These are phyloP conservation scores for Tridacna gigas DNA, from an alignment of 2,888 invertebrate species.

Conservation along the genomic window DNA sequence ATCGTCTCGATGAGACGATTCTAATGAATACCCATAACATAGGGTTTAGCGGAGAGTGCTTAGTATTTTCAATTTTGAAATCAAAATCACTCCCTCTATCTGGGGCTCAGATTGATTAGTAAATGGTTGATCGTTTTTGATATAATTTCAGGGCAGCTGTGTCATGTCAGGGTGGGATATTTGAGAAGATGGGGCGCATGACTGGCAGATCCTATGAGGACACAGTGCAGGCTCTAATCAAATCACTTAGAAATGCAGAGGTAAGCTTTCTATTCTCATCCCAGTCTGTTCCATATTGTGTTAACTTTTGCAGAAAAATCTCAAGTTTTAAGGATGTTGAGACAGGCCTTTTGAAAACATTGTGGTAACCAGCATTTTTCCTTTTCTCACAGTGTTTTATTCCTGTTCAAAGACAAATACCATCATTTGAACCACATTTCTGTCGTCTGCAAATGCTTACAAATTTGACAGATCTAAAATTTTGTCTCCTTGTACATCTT, in stretches of 20 bases:
- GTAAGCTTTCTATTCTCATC: neutral
- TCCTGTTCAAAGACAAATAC: too few species aligned
- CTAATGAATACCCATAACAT: neutral
- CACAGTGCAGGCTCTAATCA: slow-evolving; percentile 95
- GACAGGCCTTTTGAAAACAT: too few species aligned
- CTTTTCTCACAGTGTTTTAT: too few species aligned
- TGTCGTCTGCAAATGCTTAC: too few species aligned
- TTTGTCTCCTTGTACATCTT: too few species aligned
- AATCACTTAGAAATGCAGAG: slow-evolving; percentile 93
- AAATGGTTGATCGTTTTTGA: neutral
- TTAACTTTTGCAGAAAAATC: too few species aligned
- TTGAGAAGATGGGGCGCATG: slow-evolving; percentile 98
- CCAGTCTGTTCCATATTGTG: too few species aligned
- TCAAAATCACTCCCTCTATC: neutral
- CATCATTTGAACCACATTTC: too few species aligned
- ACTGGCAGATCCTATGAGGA: slow-evolving; percentile 99
- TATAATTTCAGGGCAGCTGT: slow-evolving; percentile 93
- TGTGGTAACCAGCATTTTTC: neutral
- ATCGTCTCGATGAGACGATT: neutral
- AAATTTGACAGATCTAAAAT: too few species aligned
- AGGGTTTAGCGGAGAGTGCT: neutral
- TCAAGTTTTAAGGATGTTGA: too few species aligned
- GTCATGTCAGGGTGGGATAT: slow-evolving; percentile 97
- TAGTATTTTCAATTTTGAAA: neutral
- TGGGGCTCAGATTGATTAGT: neutral